These are phyloP conservation scores for Otolemur crassicaudatus DNA, from an alignment of 2,797 vertebrate species.

Conservation along the genomic window DNA sequence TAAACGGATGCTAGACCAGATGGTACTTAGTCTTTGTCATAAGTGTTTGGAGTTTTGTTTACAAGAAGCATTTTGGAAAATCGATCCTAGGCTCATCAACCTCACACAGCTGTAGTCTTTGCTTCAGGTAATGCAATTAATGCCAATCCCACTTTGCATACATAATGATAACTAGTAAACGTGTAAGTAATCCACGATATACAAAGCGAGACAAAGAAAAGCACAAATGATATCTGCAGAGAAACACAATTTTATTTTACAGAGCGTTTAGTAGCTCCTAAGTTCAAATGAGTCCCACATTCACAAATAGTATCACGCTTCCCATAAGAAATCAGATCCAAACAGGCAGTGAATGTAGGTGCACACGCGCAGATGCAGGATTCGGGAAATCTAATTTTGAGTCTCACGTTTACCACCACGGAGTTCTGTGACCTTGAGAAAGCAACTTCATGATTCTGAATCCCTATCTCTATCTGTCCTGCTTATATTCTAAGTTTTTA, in stretches of 20 bases:
- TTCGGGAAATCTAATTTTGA: not conserved
- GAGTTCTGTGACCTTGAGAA: not conserved
- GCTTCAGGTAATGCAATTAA: slow-evolving; percentile 39
- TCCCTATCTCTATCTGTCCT: not conserved
- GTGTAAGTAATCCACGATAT: not conserved
- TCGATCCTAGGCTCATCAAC: not conserved
- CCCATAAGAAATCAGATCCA: not conserved
- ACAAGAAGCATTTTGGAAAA: slow-evolving; percentile 30
- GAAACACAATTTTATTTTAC: not conserved
- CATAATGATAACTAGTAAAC: not conserved
- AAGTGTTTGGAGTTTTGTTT: not conserved
- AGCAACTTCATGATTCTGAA: not conserved
- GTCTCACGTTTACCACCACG: not conserved
- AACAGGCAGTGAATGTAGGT: not conserved
- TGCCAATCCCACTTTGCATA: not conserved
- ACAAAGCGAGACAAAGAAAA: not conserved
- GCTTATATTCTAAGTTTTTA: not conserved
- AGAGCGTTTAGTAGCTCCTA: not conserved
- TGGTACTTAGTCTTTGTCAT: not conserved
- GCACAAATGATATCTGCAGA: not conserved
- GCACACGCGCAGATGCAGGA: not conserved
- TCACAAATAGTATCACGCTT: not conserved
- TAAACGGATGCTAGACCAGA: not conserved
- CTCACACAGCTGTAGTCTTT: not conserved
- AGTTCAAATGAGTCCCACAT: not conserved